A percentile compares a stretch with the other conserved stretches of the same genome.
These are phyloP conservation scores for Minunthozetes semirufus DNA, from an alignment of 2,888 invertebrate genomes.

Conservation along the genomic window DNA sequence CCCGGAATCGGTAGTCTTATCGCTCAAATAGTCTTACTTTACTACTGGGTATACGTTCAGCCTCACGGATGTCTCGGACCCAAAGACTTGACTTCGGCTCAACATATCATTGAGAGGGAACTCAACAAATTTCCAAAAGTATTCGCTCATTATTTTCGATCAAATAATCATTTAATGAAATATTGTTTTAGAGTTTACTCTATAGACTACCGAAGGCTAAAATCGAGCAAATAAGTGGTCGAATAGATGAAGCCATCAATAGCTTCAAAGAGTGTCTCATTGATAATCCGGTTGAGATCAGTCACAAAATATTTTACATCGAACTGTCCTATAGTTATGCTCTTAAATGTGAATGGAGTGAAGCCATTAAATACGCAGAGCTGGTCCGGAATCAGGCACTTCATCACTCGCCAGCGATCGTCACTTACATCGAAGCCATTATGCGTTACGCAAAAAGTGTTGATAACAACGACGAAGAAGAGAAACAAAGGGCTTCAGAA, in stretches of 20 bases:
- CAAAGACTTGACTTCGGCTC: background rate
- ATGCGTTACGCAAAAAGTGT: constrained; percentile 24
- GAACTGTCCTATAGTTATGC: constrained; percentile 29
- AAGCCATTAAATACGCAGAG: constrained; percentile 13
- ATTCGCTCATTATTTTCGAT: background rate
- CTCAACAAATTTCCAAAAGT: constrained; percentile 34
- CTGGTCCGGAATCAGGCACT: background rate
- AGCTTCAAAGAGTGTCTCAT: background rate
- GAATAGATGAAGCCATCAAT: constrained; percentile 19
- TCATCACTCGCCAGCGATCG: constrained; percentile 26
- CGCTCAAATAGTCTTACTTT: constrained; percentile 16
- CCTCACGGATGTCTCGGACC: constrained; percentile 18
- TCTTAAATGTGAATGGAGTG: constrained; percentile 26
- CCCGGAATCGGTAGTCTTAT: background rate
- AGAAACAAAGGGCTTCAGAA: constrained; percentile 19
- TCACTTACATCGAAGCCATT: constrained; percentile 17
- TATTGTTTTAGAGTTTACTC: constrained; percentile 19
- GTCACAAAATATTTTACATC: constrained; percentile 25
- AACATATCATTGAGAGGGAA: constrained; percentile 25
- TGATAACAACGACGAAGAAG: constrained; percentile 10
- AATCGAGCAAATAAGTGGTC: constrained; percentile 31
- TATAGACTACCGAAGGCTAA: constrained; percentile 27
- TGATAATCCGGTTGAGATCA: background rate
- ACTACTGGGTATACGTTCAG: constrained; percentile 24
- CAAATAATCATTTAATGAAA: background rate